Percentiles rank a stretch among this genome's conserved stretches.
Conservation (phyloP, 2,888 invertebrate species). For the Acanthosepion pharaonis region DNA sequence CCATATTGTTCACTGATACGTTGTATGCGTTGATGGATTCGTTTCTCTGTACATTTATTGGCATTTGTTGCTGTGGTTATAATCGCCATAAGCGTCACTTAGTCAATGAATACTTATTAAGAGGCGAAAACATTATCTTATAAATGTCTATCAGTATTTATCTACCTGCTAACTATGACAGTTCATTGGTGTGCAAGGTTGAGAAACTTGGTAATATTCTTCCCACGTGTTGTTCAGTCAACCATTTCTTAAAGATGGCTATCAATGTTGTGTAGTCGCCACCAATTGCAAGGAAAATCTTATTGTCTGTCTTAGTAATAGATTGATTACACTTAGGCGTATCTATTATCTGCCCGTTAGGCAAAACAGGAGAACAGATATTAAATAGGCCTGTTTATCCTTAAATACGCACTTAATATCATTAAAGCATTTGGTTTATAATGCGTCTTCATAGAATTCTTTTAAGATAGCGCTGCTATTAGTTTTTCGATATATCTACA, state of each 20-base stretch:
- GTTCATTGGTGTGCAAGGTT: neutral
- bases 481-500: no score
- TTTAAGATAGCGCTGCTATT: no score
- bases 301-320: no score
- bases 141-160: constrained; percentile 20
- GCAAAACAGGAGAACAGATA: no score
- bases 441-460: no score
- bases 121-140: neutral
- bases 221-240: neutral
- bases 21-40: neutral
- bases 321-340: no score
- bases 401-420: no score
- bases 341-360: no score
- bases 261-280: neutral
- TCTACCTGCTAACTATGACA: constrained; percentile 8
- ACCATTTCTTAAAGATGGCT: neutral
- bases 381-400: no score
- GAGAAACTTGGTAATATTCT: neutral
- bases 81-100: constrained; percentile 4
- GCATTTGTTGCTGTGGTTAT: neutral
- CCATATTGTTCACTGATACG: neutral
- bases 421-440: no score
- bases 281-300: no score
- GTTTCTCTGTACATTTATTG: neutral
- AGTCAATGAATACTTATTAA: neutral